Evolutionary conservation across 2,797 vertebrate genomes (phyloP), one percentile per base, ranked within the genome.

Genomic region (Gadopsis marmoratus): DNA sequence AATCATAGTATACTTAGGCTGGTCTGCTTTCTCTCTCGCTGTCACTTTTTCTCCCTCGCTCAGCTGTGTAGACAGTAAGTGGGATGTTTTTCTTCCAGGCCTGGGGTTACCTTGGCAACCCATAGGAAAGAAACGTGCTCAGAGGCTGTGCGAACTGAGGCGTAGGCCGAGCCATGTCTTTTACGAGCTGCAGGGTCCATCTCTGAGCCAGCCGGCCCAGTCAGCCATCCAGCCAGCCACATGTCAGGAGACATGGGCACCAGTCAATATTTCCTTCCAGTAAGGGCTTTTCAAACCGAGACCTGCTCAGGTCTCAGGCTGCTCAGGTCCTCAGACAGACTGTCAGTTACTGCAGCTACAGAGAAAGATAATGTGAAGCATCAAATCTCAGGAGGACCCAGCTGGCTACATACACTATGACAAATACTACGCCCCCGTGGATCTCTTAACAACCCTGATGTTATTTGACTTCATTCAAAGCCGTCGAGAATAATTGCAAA

Each of bases 21-120:
- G 48, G 29, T 19, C 83, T 81, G 71, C 62, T 67, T 80, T 80
- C 54, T 31, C 50, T 85, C 76, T 84, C 0, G 1, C 74, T 69
- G 64, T 81, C 78, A 69, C 33, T 19, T 77, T 77, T 51, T 69
- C 62, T 72, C 29, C 59, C 10, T 37, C 58, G 60, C 47, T 70
- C 82, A 53, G 81, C 84, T 84, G 78, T 74, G 86, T 58, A 62
- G 75, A 94, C 83, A 83, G 79, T 68, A 79, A 84, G 81, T 81
- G 86, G 81, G 85, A 89, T 88, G 85, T 91, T 90, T 89, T 90
- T 80, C 76, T 74, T 71, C 53, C 50, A 80, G 74, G 74, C 73
- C 68, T 51, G 39, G 59, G 76, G 91, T 92, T 91, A 85, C 92
- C 88, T 67, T 91, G 90, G 91, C 79, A 91, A 93, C 90, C 35